Base-by-base conservation (phyloP, 2,797 vertebrate genomes). In the Sitta carolinensis region DNA sequence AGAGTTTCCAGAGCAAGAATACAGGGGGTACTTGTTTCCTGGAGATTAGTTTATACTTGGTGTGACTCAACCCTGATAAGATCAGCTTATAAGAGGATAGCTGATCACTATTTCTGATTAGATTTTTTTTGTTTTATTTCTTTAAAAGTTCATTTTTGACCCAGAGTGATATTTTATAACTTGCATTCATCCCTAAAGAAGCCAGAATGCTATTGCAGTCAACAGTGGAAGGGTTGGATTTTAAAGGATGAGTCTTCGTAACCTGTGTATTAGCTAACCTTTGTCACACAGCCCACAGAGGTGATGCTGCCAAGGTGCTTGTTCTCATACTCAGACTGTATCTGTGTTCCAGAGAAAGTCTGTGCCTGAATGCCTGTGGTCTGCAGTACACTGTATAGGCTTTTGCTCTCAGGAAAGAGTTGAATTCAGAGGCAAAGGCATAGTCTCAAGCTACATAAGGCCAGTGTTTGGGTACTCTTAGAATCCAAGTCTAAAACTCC, bases 1-100 rank as follows among this genome's bases (percentile, higher is more conserved):
- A 87, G 43, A 85, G 13, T 89, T 96, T 94, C 82, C 78, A 95
- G 82, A 87, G 48, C 52, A 86, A 78, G 34, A 59, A 30, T 45
- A 78, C 29, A 26, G 23, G 22, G 25, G 42, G 34, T 32, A 0
- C 14, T 74, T 92, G 86, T 76, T 95, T 94, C 92, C 94, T 93
- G 81, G 43, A 80, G 84, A 84, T 96, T 94, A 90, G 14, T 89
- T 84, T 79, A 51, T 83, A 89, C 32, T 34, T 83, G 50, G 3
- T 72, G 52, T 95, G 92, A 91, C 68, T 93, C 89, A 94, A 54
- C 17, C 8, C 25, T 69, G 79, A 55, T 88, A 95, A 85, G 5
- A 84, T 91, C 92, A 83, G 19, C 3, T 79, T 80, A 27, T 59
- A 85, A 84, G 38, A 74, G 50, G 38, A 72, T 52, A 91, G 43